These are phyloP conservation scores for Orchesella flavescens DNA, from an alignment of 2,888 invertebrate species.

Conservation along the genomic window DNA sequence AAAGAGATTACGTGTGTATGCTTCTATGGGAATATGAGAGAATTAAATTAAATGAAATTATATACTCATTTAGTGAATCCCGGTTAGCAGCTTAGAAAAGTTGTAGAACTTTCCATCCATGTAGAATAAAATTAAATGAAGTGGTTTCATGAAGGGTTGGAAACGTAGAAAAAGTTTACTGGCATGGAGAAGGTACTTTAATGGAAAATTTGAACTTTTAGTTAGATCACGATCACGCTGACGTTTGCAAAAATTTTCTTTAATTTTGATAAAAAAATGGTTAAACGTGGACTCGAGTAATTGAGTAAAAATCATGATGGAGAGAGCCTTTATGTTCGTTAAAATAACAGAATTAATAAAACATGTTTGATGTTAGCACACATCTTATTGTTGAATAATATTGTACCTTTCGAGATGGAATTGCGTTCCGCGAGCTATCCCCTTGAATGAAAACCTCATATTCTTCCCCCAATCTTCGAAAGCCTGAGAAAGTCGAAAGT, in stretches of 20 bases:
- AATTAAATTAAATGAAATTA: too few species aligned
- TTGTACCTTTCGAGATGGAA: constrained; percentile 82
- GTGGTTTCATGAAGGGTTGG: too few species aligned
- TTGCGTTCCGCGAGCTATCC: constrained; percentile 79
- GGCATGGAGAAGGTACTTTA: constrained; percentile 36
- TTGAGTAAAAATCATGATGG: too few species aligned
- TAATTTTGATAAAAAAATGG: too few species aligned
- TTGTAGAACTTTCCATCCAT: constrained; percentile 88
- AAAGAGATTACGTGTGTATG: too few species aligned
- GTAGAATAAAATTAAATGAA: too few species aligned
- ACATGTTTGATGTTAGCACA: too few species aligned
- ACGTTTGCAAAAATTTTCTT: constrained; percentile 74
- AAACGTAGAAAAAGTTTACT: constrained; percentile 78
- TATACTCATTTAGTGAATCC: constrained; percentile 88
- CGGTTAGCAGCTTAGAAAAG: constrained; percentile 85
- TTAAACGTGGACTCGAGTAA: too few species aligned
- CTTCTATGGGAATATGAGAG: too few species aligned
- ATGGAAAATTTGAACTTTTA: too few species aligned
- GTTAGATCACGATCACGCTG: background rate
- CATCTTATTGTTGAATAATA: too few species aligned
- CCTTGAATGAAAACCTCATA: constrained; percentile 95
- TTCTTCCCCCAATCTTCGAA: constrained; percentile 97
- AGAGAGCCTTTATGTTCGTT: constrained; percentile 76
- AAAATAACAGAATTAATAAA: too few species aligned
- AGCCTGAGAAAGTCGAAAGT: constrained; percentile 85